Evolutionary conservation across 2,113 vertebrate species (phyloP).

Genomic region (Xiphorhynchus elegans): DNA sequence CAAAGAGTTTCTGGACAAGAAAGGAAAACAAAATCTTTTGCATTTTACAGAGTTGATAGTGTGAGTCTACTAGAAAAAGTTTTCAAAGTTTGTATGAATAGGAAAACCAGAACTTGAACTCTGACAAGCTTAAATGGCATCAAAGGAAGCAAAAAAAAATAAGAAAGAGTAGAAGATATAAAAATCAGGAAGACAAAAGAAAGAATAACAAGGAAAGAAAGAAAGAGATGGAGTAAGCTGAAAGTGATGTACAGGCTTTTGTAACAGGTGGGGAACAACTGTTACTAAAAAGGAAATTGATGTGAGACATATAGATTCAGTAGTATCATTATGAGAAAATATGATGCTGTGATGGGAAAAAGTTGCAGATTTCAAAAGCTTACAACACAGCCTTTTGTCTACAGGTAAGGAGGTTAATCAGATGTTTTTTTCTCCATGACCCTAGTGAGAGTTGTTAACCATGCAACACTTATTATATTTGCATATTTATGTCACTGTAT

Average conservation of each 20-base stretch:
- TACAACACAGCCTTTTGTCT: background rate
- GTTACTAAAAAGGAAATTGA: background rate
- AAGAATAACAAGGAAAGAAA: background rate
- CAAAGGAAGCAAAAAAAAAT: background rate
- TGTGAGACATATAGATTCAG: background rate
- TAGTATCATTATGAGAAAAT: background rate
- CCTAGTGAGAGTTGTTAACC: background rate
- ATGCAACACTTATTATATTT: background rate
- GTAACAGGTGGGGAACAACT: accelerated
- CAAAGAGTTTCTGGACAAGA: background rate
- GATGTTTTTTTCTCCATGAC: accelerated
- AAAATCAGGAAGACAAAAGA: background rate
- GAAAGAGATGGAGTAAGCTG: background rate
- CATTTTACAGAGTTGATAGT: background rate
- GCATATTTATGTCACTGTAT: background rate
- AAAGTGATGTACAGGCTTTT: background rate
- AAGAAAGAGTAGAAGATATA: too few species aligned
- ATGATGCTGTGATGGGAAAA: background rate
- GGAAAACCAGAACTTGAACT: background rate
- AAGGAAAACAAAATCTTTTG: background rate
- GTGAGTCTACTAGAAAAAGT: background rate
- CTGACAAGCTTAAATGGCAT: background rate
- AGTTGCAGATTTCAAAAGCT: background rate
- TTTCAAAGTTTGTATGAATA: background rate
- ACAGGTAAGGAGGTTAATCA: background rate